Evolutionary conservation across 2,113 vertebrate species (phyloP), one percentile per base, ranked within the genome.

Genomic region (Phylloscopus whistleri): DNA sequence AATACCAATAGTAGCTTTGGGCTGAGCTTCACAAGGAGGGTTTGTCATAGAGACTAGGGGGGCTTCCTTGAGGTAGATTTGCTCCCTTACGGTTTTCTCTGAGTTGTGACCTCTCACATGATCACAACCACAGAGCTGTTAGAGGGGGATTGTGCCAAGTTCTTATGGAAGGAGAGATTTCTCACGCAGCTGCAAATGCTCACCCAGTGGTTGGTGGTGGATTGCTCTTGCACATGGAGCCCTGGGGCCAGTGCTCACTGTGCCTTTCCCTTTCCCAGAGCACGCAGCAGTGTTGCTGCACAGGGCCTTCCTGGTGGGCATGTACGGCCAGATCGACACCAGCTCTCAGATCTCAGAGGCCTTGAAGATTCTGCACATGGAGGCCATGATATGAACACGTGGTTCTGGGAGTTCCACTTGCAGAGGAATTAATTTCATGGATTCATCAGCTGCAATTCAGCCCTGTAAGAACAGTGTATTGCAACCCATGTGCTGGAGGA

Each of bases 241-340:
- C 68, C 41, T 56, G 0, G 11, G 49, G 46, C 13, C 43, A 10
- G 43, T 49, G 62, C 67, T 93, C 73, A 84, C 6, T 17, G 19
- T 74, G 37, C 37, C 28, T 82, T 58, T 92, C 86, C 79, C 74
- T 79, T 91, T 69, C 8, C 1, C 97, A 99, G 99, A 99, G 79
- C 99, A 99, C 0, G 99, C 99, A 0, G 98, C 99, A 6, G 98
- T 99, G 84, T 75, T 99, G 83, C 98, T 99, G 74, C 99, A 99
- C 97, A 98, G 99, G 35, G 99, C 99, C 3, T 99, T 99, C 97
- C 97, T 99, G 76, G 99, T 99, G 76, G 99, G 99, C 11, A 99
- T 99, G 98, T 99, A 99, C 0, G 98, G 99, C 78, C 99, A 99
- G 96, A 97, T 99, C 1, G 99, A 99, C 97, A 99, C 99, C 96